phyloP scores from a whole-genome alignment of 2,113 vertebrate genomes.

The Chunga burmeisteri region DNA sequence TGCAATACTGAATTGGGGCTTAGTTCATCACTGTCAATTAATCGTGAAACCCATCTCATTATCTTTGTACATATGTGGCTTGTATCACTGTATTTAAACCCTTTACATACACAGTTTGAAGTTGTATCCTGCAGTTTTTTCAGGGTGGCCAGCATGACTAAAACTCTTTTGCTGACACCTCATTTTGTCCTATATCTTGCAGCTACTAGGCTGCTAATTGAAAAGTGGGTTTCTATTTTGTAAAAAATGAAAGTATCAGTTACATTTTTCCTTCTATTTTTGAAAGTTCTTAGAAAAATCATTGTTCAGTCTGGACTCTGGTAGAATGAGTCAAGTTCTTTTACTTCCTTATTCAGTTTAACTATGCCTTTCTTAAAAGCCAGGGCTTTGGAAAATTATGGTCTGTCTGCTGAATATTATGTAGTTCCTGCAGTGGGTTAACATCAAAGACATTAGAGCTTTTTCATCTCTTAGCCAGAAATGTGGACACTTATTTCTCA shows the following conservation, averaged over 20 bases:
- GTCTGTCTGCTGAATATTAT: background rate
- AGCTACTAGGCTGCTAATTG: background rate
- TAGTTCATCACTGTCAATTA: background rate
- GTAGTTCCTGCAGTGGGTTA: background rate
- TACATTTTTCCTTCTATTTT: background rate
- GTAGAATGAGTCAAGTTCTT: background rate
- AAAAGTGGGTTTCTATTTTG: background rate
- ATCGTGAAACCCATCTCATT: background rate
- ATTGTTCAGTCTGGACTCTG: background rate
- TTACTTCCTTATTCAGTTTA: background rate
- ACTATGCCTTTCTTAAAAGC: background rate
- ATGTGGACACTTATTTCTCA: background rate
- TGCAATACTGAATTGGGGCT: background rate
- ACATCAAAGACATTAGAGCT: background rate
- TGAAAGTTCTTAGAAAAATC: background rate
- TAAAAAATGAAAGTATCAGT: background rate
- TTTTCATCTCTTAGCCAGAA: background rate
- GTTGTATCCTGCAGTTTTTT: background rate
- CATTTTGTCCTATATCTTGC: background rate
- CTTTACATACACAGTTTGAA: background rate
- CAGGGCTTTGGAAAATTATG: background rate
- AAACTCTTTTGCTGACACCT: background rate
- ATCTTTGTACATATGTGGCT: background rate
- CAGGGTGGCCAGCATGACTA: background rate
- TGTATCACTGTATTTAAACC: background rate